A percentile compares a stretch with the other conserved stretches of the same genome.
Evolutionary conservation across 1,140 invertebrate genomes (phyloP).

Genomic region (Lutraria rhynchaena): DNA sequence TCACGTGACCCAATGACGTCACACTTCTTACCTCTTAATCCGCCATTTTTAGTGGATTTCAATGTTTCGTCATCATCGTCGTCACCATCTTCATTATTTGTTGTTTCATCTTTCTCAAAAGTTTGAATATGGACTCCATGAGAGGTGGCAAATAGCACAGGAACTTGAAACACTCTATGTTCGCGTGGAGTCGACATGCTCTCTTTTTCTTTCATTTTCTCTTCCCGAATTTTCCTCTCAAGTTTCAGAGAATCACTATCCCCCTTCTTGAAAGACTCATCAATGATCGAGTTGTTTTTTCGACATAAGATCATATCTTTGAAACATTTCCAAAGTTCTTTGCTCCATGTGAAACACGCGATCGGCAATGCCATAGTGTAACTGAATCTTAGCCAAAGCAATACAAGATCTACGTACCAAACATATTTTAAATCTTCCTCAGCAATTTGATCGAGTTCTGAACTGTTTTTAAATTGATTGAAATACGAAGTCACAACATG

Average conservation of each 20-base stretch:
- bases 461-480: slow-evolving; percentile 67
- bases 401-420: slow-evolving; percentile 68
- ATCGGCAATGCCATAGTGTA: slow-evolving; percentile 73
- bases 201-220: slow-evolving; percentile 62
- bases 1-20: slow-evolving; percentile 74
- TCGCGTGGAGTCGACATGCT: slow-evolving; percentile 49
- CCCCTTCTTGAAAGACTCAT: slow-evolving; percentile 62
- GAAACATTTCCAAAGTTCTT: slow-evolving; percentile 75
- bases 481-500: slow-evolving; percentile 71
- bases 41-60: not conserved
- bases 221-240: slow-evolving; percentile 53
- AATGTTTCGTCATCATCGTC: slow-evolving; percentile 42
- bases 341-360: slow-evolving; percentile 71
- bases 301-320: slow-evolving; percentile 76
- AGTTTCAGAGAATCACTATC: slow-evolving; percentile 49
- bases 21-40: slow-evolving; percentile 70
- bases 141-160: slow-evolving; percentile 79
- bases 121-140: slow-evolving; percentile 78
- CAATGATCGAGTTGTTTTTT: slow-evolving; percentile 76
- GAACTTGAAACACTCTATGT: slow-evolving; percentile 70
- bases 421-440: slow-evolving; percentile 64
- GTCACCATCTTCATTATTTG: slow-evolving; percentile 55
- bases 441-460: slow-evolving; percentile 55
- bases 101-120: slow-evolving; percentile 50
- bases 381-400: slow-evolving; percentile 76